phyloP scores from a whole-genome alignment of 2,888 invertebrate species.

The Agonopterix heracliana region DNA sequence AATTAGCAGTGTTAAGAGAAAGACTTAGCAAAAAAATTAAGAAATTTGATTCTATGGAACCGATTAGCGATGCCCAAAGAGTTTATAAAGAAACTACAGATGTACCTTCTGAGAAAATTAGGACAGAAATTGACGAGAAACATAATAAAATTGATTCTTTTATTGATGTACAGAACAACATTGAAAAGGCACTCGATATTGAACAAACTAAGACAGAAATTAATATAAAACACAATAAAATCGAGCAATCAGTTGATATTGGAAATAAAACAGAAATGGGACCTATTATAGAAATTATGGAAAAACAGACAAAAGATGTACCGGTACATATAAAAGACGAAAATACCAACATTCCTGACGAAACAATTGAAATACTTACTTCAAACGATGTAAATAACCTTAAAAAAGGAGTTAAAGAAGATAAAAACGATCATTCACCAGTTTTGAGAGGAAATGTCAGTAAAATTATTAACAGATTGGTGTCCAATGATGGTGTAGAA shows the following conservation, averaged over 20 bases:
- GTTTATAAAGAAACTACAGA: too few relatives aligned
- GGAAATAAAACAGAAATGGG: too few relatives aligned
- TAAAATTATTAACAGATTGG: slow-evolving; percentile 32
- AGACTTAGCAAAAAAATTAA: neutral
- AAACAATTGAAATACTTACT: neutral
- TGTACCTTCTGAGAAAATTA: too few relatives aligned
- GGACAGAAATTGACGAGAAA: too few relatives aligned
- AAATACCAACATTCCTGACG: neutral
- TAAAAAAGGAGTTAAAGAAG: neutral
- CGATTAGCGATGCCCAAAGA: neutral
- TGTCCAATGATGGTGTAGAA: slow-evolving; percentile 21
- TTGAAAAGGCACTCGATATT: too few relatives aligned
- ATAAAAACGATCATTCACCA: neutral
- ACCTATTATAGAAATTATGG: neutral
- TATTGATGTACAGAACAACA: too few relatives aligned
- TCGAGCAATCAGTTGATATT: too few relatives aligned
- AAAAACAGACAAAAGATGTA: neutral
- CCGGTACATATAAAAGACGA: neutral
- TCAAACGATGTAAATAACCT: neutral
- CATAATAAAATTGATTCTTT: too few relatives aligned
- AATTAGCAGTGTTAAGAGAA: neutral
- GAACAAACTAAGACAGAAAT: too few relatives aligned
- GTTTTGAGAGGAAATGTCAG: slow-evolving; percentile 41
- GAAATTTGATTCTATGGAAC: neutral
- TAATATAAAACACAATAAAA: too few relatives aligned